A percentile compares a stretch with the other conserved stretches of the same genome.
Conservation (phyloP, 35 echinoderm and acorn worm genomes). For the Heliocidaris erythrogramma region DNA sequence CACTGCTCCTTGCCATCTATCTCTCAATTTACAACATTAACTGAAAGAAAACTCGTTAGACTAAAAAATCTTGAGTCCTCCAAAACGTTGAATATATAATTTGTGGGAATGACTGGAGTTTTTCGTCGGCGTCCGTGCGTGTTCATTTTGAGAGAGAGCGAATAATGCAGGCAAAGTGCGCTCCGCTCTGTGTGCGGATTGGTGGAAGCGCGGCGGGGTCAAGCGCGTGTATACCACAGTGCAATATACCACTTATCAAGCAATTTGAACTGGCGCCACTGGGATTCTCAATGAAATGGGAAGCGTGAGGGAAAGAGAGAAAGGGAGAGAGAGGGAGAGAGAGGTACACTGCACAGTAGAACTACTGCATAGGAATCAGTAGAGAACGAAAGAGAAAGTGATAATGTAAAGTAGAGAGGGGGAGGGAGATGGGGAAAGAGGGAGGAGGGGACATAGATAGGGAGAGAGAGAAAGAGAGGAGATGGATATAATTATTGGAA, state of each 20-base stretch:
- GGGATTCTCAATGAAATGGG: conserved; percentile 35
- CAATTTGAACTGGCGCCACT: conserved; percentile 29
- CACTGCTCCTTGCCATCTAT: background rate
- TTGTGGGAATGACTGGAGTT: background rate
- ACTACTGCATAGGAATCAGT: background rate
- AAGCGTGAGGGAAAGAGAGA: background rate
- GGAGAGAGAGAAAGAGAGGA: background rate
- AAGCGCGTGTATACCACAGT: conserved; percentile 24
- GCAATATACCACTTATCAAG: conserved; percentile 45
- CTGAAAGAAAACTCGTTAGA: conserved; percentile 17
- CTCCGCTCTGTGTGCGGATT: background rate
- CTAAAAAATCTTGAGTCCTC: conserved; percentile 7
- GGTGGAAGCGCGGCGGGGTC: background rate
- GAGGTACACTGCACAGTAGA: background rate
- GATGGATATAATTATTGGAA: conserved; percentile 7
- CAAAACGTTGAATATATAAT: conserved; percentile 13
- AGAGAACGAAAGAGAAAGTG: background rate
- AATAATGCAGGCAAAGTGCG: too few relatives aligned
- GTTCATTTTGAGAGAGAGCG: background rate
- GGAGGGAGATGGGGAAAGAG: background rate
- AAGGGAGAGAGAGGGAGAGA: background rate
- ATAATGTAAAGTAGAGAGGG: background rate
- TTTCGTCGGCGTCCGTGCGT: background rate
- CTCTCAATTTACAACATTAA: conserved; percentile 13
- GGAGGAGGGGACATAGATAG: background rate